Evolutionary conservation across 1,140 invertebrate genomes (phyloP), one percentile per base, ranked within the genome.

Genomic region (Pseudomyrmex concolor): DNA sequence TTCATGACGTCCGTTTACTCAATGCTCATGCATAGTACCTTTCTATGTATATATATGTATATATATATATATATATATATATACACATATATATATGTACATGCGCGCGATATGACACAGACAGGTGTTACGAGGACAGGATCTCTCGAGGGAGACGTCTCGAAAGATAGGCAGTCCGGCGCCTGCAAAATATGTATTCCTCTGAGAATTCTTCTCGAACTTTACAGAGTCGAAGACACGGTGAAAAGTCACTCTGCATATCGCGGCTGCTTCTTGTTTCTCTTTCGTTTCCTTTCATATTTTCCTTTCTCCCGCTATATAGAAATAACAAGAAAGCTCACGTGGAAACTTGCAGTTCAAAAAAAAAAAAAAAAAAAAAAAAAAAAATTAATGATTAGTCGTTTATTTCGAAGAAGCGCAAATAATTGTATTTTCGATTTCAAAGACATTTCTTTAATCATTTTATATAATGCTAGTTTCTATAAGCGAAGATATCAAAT

Each of bases 151-250:
- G 86, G 87, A 90, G 87, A 87, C 84, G 85, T 80, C 85, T 90
- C 77, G 83, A 85, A 91, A 90, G 91, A 90, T 90, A 89, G 86
- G 89, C 89, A 87, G 84, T 83, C 89, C 84, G 83, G 77, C 86
- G 85, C 66, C 85, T 89, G 90, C 89, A 89, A 92, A 92, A 91
- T 91, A 91, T 90, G 90, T 89, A 89, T 87, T 84, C 89, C 86
- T 90, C 67, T 82, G 83, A 87, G 84, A 90, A 91, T 91, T 83
- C 86, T 71, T 73, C 71, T 80, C 71, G 86, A 89, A 80, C 81
- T 71, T 68, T 57, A 43, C 67, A 68, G 81, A 85, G 84, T 80
- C 84, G 71, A 88, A 89, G 84, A 82, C 74, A 48, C 70, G 62
- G 68, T 77, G 63, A 76, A 78, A 88, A 89, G 77, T 85, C 76